Evolutionary conservation across 2,113 vertebrate species (phyloP).

Genomic region (Tragelaphus imberbis): DNA sequence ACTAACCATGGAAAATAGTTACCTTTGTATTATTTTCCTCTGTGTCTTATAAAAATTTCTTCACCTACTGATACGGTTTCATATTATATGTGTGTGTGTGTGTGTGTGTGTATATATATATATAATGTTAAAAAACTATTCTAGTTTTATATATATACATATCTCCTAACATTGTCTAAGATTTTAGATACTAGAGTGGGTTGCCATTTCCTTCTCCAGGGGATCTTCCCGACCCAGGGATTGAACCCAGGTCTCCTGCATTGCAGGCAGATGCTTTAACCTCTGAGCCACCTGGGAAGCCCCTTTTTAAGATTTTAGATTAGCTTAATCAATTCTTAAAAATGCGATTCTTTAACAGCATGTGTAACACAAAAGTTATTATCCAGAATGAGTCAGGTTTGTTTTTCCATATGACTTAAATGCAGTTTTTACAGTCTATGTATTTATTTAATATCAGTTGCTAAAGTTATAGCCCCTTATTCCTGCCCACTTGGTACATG

Average conservation of each 20-base stretch:
- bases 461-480: not conserved
- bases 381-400: not conserved
- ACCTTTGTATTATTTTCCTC: not conserved
- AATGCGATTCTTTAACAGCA: not conserved
- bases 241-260: too few relatives aligned
- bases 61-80: not conserved
- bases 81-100: not conserved
- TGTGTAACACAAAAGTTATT: not conserved
- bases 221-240: too few relatives aligned
- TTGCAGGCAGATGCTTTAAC: too few relatives aligned
- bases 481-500: not conserved
- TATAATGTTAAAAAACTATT: too few relatives aligned
- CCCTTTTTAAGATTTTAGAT: not conserved
- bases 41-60: not conserved
- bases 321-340: not conserved
- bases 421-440: not conserved
- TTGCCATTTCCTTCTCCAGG: too few relatives aligned
- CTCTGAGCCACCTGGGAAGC: too few relatives aligned
- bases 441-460: not conserved
- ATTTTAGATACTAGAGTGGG: too few relatives aligned
- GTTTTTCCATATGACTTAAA: not conserved
- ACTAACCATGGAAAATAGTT: slow-evolving; percentile 42
- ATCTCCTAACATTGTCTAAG: not conserved
- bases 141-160: too few relatives aligned
- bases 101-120: too few relatives aligned